Base-by-base conservation (phyloP, 2,113 vertebrate species). In the Lepidothrix coronata region DNA sequence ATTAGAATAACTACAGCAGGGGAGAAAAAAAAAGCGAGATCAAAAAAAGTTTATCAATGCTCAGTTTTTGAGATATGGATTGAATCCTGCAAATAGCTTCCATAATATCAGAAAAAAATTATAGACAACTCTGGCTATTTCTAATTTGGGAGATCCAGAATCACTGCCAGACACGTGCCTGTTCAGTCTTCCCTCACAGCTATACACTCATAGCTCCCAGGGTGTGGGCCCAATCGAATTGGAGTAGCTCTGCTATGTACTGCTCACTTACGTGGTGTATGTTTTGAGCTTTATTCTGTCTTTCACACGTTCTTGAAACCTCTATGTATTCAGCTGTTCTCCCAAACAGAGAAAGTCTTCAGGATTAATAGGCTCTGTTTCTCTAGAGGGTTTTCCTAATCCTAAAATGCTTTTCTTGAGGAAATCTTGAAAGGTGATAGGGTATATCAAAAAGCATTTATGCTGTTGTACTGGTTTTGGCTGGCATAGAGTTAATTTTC, bases 11-110 rank as follows among this genome's bases (percentile, higher is more conserved):
- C 6, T 30, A 12, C 41, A 51, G 9, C 2, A 8, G 31, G 8
- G 9, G 5, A 18, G 3, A 10, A 43, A 22, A 16, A 35, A 0
- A 31, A 5, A 37, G 24, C 3, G 8, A 35, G 0, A 58, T 55
- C 13, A 59, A 75, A 62, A 35, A 4, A 31, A 90, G 5, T 35
- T 68, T 31, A 86, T 70, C 14, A n/a, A 11, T 18, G 4, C 19
- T 63, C 14, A 57, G 0, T 35, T 90, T 78, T 75, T 75, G 39
- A 43, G 35, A 65, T 43, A 52, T 5, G 7, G 27, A 65, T 20
- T 65, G 30, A 83, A 65, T 61, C 24, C 46, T 79, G 9, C 20
- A 82, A 82, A 65, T 46, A 39, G 6, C 79, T 65, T 11, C 23
- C 8, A 16, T 9, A 3, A 2, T 15, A 39, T 44, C 44, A 73